These are phyloP conservation scores for Girardinichthys multiradiatus DNA, from an alignment of 2,113 vertebrate genomes.

Conservation along the genomic window DNA sequence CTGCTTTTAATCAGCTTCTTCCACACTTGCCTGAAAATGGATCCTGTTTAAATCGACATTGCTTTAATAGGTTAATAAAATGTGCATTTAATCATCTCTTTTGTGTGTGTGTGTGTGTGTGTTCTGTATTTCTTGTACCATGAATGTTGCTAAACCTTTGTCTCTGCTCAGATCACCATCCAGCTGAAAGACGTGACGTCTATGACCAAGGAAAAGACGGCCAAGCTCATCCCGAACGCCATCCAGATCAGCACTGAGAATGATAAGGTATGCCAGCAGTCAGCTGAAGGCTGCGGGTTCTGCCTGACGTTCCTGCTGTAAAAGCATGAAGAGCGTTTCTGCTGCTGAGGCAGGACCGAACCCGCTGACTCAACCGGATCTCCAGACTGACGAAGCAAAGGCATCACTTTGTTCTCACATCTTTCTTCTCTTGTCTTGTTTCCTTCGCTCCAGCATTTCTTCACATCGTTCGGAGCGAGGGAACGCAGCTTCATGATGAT, in stretches of 20 bases:
- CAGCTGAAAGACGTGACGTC: slow-evolving; percentile 89
- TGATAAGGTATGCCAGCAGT: slow-evolving; percentile 80
- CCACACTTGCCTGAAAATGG: too few species aligned
- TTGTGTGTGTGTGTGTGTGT: too few species aligned
- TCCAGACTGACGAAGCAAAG: slow-evolving; percentile 23
- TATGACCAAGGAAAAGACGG: slow-evolving; percentile 92
- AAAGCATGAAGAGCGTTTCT: neutral
- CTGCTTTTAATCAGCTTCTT: too few species aligned
- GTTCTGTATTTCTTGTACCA: too few species aligned
- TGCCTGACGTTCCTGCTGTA: neutral
- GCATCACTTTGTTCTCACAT: slow-evolving; percentile 12
- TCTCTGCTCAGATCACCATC: slow-evolving; percentile 85
- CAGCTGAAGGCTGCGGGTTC: neutral
- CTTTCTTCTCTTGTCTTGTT: neutral
- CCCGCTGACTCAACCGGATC: slow-evolving; percentile 36
- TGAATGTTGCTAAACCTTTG: too few species aligned
- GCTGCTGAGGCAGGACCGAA: slow-evolving; percentile 33
- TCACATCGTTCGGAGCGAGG: slow-evolving; percentile 91
- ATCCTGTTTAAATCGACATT: too few species aligned
- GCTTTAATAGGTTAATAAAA: too few species aligned
- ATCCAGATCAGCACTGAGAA: slow-evolving; percentile 91
- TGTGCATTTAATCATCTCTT: too few species aligned
- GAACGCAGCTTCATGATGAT: slow-evolving; percentile 93
- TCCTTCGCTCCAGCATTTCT: slow-evolving; percentile 84
- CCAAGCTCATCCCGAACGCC: slow-evolving; percentile 92